Evolutionary conservation across 2,888 invertebrate genomes (phyloP).

Genomic region (Gastrophysa polygoni): DNA sequence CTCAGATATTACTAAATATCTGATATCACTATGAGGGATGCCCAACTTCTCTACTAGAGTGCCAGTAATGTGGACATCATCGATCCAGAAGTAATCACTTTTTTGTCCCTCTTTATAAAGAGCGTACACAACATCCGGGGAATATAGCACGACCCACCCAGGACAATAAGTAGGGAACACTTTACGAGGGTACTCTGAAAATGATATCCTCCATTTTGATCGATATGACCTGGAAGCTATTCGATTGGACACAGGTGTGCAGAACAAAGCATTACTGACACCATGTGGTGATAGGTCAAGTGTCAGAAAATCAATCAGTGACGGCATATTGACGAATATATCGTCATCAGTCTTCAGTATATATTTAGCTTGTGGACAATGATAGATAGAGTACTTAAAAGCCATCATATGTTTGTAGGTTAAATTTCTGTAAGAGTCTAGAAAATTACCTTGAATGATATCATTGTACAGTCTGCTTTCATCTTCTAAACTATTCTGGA

Average conservation of each 20-base stretch:
- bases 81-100: constrained; percentile 73
- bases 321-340: constrained; percentile 73
- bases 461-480: constrained; percentile 69
- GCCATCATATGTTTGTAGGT: constrained; percentile 86
- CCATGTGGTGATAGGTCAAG: constrained; percentile 66
- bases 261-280: constrained; percentile 67
- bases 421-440: constrained; percentile 80
- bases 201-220: constrained; percentile 80
- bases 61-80: constrained; percentile 75
- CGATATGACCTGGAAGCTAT: constrained; percentile 61
- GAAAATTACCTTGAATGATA: constrained; percentile 77
- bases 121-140: constrained; percentile 62
- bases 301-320: constrained; percentile 65
- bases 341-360: constrained; percentile 81
- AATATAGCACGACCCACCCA: constrained; percentile 69
- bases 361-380: constrained; percentile 70
- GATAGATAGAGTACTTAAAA: constrained; percentile 75
- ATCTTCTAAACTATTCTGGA: constrained; percentile 49
- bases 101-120: constrained; percentile 62
- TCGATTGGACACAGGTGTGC: constrained; percentile 58
- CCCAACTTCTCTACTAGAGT: constrained; percentile 64
- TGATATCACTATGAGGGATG: constrained; percentile 61
- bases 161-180: constrained; percentile 79
- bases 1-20: constrained; percentile 38
- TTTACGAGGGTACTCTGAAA: constrained; percentile 66